phyloP scores from a whole-genome alignment of 2,797 vertebrate species.

The Gadopsis marmoratus region DNA sequence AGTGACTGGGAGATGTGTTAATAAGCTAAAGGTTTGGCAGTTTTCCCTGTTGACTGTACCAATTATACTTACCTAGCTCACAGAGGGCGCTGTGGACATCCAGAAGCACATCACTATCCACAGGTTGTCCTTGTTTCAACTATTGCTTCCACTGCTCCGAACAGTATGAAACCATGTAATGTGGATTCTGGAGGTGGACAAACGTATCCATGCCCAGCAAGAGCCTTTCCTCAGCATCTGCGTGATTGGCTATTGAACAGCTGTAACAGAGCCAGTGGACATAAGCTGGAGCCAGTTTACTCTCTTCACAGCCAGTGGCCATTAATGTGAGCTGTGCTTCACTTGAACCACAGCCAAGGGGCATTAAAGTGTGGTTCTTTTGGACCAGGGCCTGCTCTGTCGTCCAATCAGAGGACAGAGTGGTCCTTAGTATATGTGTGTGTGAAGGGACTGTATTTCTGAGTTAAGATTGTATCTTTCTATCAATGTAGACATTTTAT shows the following conservation, averaged over 20 bases:
- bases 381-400: slow-evolving; percentile 12
- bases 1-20: slow-evolving; percentile 14
- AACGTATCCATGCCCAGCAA: slow-evolving; percentile 22
- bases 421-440: background rate
- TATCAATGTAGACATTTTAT: background rate
- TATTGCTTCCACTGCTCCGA: slow-evolving; percentile 16
- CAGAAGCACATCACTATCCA: slow-evolving; percentile 4
- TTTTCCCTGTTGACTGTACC: slow-evolving; percentile 31
- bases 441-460: too few relatives aligned
- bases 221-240: slow-evolving; percentile 36
- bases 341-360: slow-evolving; percentile 41
- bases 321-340: slow-evolving; percentile 34
- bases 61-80: slow-evolving; percentile 30
- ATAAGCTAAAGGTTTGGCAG: slow-evolving; percentile 41
- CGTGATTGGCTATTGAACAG: slow-evolving; percentile 46
- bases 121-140: slow-evolving; percentile 23
- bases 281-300: slow-evolving; percentile 29
- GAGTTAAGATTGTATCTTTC: too few relatives aligned
- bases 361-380: slow-evolving; percentile 29
- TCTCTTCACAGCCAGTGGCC: slow-evolving; percentile 36
- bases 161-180: slow-evolving; percentile 29
- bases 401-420: slow-evolving; percentile 18
- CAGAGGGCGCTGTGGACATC: slow-evolving; percentile 1
- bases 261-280: slow-evolving; percentile 50
- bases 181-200: slow-evolving; percentile 30